Base-by-base conservation (phyloP, 2,888 invertebrate species). In the Thera britannica region DNA sequence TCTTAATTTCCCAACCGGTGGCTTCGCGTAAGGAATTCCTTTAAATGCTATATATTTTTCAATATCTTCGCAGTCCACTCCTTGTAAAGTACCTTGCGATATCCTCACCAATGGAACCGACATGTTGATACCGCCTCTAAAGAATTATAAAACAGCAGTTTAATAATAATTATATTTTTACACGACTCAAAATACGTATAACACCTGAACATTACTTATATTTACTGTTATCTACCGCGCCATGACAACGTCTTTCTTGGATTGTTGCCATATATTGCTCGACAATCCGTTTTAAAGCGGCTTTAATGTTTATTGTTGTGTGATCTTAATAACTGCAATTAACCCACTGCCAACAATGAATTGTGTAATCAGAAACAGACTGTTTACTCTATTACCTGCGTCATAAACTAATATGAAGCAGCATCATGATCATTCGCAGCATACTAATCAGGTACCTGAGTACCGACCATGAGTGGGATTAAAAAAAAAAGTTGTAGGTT, bases 1-100 rank as follows among this genome's bases (percentile, higher is more conserved):
- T 88, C 95, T 89, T 69, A 95, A 90, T 77, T 90, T 78, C 52
- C 94, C 94, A 46, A 95, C 70, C 9, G 95, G 95, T 60, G 95
- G 95, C 73, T 91, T 88, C 6, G 95, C 95, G 76, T 95, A 95
- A 34, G 95, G 95, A 74, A 95, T 94, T 61, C 95, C 95, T 84
- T 93, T 93, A 80, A 94, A 94, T 55, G 93, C 88, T 49, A 85
- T 79, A 77, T 90, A 94, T 68, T 82, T 85, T 71, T 80, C 83
- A 52, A 83, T 78, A 8, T 76, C 80, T 61, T 84, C 83, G 76
- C 83, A 88, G 34, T 82, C 60, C 3, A 79, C 75, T 56, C 94
- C 94, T 77, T 85, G 83, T 65, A 94, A 74, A 54, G 77, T 76
- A 5, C 94, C 94, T 73, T 91, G 90, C 65, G 84, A 77, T 1